phyloP scores from a whole-genome alignment of 2,888 invertebrate genomes.

The Oegoconia quadripuncta region DNA sequence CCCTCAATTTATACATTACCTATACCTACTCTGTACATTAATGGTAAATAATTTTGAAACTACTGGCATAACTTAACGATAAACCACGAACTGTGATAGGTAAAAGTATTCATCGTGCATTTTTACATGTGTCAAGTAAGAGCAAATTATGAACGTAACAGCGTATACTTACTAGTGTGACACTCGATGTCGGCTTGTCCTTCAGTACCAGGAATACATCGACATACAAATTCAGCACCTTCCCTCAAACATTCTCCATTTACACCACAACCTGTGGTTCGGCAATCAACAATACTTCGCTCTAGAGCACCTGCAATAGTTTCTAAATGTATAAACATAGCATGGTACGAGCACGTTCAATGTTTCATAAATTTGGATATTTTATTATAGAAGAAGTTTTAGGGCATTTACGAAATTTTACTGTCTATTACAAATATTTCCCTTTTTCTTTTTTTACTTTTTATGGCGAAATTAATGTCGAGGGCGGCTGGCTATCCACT shows the following conservation, averaged over 20 bases:
- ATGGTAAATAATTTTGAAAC: background rate
- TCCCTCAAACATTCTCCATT: slow-evolving; percentile 93
- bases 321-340: slow-evolving; percentile 5
- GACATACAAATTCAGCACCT: slow-evolving; percentile 90
- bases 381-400: no score
- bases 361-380: no score
- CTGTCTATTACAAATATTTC: no score
- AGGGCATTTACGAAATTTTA: background rate
- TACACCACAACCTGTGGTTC: slow-evolving; percentile 90
- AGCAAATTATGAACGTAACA: slow-evolving; percentile 9
- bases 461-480: no score
- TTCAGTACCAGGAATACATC: slow-evolving; percentile 86
- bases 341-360: no score
- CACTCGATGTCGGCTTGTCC: slow-evolving; percentile 87
- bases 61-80: background rate
- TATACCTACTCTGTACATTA: background rate
- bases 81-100: background rate
- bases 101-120: slow-evolving; percentile 49
- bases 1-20: background rate
- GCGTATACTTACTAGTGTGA: slow-evolving; percentile 72
- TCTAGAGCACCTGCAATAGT: slow-evolving; percentile 74
- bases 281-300: slow-evolving; percentile 85
- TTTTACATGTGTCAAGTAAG: slow-evolving; percentile 65
- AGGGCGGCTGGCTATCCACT: no score
- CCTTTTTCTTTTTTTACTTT: no score